A percentile compares a stretch with the other conserved stretches of the same genome.
phyloP scores from a whole-genome alignment of 1,140 invertebrate genomes.

The Caerostris extrusa region DNA sequence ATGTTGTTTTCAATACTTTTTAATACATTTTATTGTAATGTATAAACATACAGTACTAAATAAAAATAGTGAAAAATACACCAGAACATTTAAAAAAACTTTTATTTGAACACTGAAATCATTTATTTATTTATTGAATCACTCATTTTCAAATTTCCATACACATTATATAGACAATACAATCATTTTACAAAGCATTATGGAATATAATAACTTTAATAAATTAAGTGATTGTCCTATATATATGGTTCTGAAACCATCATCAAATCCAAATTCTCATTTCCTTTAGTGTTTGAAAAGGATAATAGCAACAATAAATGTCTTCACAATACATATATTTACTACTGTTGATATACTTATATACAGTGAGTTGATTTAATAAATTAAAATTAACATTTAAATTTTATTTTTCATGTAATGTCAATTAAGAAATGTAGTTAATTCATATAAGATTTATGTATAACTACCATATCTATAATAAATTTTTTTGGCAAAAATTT shows the following conservation, averaged over 20 bases:
- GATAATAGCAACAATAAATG: neutral
- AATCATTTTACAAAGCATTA: slow-evolving; percentile 53
- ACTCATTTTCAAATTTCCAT: slow-evolving; percentile 50
- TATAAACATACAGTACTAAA: neutral
- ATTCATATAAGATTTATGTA: no score
- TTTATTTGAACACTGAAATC: slow-evolving; percentile 54
- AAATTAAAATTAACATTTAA: no score
- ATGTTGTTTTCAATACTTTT: no score
- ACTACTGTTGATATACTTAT: slow-evolving; percentile 20
- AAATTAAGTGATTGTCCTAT: slow-evolving; percentile 42
- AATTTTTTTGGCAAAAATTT: no score
- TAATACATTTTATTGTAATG: no score
- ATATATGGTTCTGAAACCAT: slow-evolving; percentile 37
- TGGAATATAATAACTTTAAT: slow-evolving; percentile 41
- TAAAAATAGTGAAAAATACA: neutral
- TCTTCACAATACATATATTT: slow-evolving; percentile 7
- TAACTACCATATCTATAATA: no score
- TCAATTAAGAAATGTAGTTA: no score
- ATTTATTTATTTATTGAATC: neutral
- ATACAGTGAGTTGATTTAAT: neutral
- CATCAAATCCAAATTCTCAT: slow-evolving; percentile 42
- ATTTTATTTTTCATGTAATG: no score
- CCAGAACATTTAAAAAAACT: neutral
- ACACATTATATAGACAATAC: slow-evolving; percentile 36
- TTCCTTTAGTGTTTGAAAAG: neutral